A percentile compares a stretch with the other conserved stretches of the same genome.
phyloP scores from a whole-genome alignment of 1,140 invertebrate species.

The Diorhabda carinulata region DNA sequence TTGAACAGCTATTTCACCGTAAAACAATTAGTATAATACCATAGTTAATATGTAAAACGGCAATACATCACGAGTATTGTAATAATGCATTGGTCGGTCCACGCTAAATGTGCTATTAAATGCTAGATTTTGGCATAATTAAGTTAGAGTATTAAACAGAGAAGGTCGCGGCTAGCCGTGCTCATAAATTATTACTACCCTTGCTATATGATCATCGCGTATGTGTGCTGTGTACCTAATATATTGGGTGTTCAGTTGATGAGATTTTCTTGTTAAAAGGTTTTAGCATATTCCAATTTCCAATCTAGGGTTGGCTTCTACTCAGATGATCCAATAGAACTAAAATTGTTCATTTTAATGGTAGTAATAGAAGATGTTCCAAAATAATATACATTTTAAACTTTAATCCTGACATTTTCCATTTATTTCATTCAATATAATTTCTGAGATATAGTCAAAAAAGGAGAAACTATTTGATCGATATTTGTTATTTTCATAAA shows the following conservation, averaged over 20 bases:
- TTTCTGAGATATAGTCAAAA: too few relatives aligned
- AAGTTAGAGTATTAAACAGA: constrained; percentile 31
- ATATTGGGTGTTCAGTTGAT: not conserved
- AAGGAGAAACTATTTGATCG: too few relatives aligned
- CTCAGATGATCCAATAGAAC: too few relatives aligned
- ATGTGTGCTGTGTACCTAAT: not conserved
- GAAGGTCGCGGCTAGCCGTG: constrained; percentile 22
- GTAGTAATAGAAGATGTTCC: too few relatives aligned
- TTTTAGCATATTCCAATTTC: not conserved
- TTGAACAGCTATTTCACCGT: constrained; percentile 7
- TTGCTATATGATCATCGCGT: constrained; percentile 1
- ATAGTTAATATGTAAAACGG: constrained; percentile 32
- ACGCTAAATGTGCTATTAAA: constrained; percentile 29
- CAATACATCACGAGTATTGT: constrained; percentile 23
- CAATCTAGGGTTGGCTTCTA: too few relatives aligned
- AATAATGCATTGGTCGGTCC: constrained; percentile 28
- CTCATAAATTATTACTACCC: constrained; percentile 32
- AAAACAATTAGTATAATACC: constrained; percentile 27
- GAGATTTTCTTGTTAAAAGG: not conserved
- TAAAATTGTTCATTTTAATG: too few relatives aligned
- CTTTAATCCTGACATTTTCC: too few relatives aligned
- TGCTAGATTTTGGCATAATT: constrained; percentile 31
- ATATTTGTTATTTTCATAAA: too few relatives aligned
- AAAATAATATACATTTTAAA: too few relatives aligned
- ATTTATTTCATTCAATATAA: too few relatives aligned